These are phyloP conservation scores for Amorpha juglandis DNA, from an alignment of 2,888 invertebrate genomes.

Conservation along the genomic window DNA sequence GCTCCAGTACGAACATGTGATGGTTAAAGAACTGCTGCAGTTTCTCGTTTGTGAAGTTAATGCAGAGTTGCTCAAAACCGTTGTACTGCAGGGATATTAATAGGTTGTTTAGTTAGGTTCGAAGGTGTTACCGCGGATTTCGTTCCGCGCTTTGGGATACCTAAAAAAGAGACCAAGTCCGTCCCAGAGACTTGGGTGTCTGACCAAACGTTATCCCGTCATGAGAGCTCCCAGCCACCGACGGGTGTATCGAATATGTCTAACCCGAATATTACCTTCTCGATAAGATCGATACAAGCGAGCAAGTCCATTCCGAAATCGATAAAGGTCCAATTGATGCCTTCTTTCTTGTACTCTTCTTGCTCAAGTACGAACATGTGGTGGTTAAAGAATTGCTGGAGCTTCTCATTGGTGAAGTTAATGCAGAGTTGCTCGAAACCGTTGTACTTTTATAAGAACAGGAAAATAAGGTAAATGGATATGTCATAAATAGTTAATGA, in stretches of 20 bases:
- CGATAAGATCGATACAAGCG: constrained; percentile 97
- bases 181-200: constrained; percentile 45
- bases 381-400: constrained; percentile 99
- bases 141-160: constrained; percentile 61
- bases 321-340: constrained; percentile 98
- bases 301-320: constrained; percentile 99
- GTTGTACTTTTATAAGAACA: constrained; percentile 89
- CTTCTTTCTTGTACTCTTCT: constrained; percentile 97
- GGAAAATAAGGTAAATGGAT: constrained; percentile 41
- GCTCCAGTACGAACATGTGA: constrained; percentile 98
- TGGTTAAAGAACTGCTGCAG: constrained; percentile 99
- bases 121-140: constrained; percentile 66
- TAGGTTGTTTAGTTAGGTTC: constrained; percentile 63
- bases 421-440: constrained; percentile 99
- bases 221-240: constrained; percentile 54
- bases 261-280: constrained; percentile 89
- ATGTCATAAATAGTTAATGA: constrained; percentile 37
- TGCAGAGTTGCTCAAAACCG: constrained; percentile 99
- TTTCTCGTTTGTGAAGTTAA: constrained; percentile 99
- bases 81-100: constrained; percentile 89
- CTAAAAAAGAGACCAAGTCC: constrained; percentile 35
- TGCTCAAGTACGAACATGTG: constrained; percentile 99
- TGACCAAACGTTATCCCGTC: constrained; percentile 45
- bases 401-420: constrained; percentile 99
- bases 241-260: constrained; percentile 46